Conservation (phyloP, 2,797 vertebrate species). For the Semotilus atromaculatus region DNA sequence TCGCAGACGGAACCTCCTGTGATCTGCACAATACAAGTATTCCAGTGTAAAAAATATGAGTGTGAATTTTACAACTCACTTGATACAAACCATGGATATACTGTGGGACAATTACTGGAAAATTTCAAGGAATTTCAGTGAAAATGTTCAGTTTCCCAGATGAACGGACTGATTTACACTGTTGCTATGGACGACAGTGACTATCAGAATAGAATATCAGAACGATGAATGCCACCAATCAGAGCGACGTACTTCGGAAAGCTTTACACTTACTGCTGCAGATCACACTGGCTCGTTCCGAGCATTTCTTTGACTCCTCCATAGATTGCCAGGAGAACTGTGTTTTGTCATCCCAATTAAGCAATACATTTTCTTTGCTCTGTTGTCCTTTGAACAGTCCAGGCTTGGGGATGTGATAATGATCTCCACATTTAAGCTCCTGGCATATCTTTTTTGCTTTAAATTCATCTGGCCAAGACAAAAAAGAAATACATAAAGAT, state of each 20-base stretch:
- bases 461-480: neutral
- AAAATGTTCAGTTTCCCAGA: neutral
- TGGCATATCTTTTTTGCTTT: conserved; percentile 48
- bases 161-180: neutral
- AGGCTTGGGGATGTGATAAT: fast-evolving
- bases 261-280: conserved; percentile 65
- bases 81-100: neutral
- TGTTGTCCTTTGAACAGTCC: fast-evolving
- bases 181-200: neutral
- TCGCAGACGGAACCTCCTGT: conserved; percentile 48
- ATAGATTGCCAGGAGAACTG: conserved; percentile 69
- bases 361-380: neutral
- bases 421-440: neutral
- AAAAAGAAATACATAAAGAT: neutral
- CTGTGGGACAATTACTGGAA: neutral
- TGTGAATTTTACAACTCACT: neutral
- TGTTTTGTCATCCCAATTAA: neutral
- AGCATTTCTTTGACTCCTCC: neutral
- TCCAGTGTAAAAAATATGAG: neutral
- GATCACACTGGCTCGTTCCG: conserved; percentile 41
- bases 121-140: neutral
- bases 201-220: neutral
- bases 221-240: neutral
- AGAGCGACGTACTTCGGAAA: too few relatives aligned
- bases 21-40: conserved; percentile 54